These are phyloP conservation scores for Nomada lathburiana DNA, from an alignment of 2,888 invertebrate genomes.

Conservation along the genomic window DNA sequence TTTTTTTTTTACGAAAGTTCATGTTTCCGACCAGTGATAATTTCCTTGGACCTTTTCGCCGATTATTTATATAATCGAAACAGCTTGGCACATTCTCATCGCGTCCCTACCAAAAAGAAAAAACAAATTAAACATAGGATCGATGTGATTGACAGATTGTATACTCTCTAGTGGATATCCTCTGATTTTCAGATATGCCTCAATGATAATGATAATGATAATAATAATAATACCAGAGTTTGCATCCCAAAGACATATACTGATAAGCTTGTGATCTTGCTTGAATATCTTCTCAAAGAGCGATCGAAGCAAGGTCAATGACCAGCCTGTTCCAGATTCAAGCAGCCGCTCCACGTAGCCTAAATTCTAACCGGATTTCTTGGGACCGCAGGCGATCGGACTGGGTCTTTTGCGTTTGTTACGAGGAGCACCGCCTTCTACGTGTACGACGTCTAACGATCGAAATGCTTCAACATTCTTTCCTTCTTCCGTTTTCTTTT, in stretches of 20 bases:
- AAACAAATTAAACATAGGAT: too few relatives aligned
- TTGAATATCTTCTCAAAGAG: conserved; percentile 70
- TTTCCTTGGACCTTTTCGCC: too few relatives aligned
- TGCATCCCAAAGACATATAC: conserved; percentile 21
- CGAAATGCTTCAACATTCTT: background rate
- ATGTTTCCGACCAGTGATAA: too few relatives aligned
- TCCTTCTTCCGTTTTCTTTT: background rate
- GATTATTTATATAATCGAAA: too few relatives aligned
- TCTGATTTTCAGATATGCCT: too few relatives aligned
- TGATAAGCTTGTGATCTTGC: conserved; percentile 36
- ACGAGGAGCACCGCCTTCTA: conserved; percentile 50
- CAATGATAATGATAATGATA: too few relatives aligned
- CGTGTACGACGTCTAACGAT: conserved; percentile 51
- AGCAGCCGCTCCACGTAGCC: conserved; percentile 82
- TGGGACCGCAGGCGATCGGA: conserved; percentile 66
- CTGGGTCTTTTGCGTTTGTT: conserved; percentile 62
- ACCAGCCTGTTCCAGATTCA: conserved; percentile 83
- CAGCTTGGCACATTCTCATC: too few relatives aligned
- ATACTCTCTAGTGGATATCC: too few relatives aligned
- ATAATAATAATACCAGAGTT: background rate
- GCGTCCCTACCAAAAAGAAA: too few relatives aligned
- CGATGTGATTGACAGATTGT: too few relatives aligned
- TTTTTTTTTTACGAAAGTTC: background rate
- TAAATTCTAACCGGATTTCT: conserved; percentile 83
- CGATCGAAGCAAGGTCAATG: conserved; percentile 78